These are phyloP conservation scores for Caiman crocodilus DNA, from an alignment of 2,797 vertebrate genomes.

Conservation along the genomic window DNA sequence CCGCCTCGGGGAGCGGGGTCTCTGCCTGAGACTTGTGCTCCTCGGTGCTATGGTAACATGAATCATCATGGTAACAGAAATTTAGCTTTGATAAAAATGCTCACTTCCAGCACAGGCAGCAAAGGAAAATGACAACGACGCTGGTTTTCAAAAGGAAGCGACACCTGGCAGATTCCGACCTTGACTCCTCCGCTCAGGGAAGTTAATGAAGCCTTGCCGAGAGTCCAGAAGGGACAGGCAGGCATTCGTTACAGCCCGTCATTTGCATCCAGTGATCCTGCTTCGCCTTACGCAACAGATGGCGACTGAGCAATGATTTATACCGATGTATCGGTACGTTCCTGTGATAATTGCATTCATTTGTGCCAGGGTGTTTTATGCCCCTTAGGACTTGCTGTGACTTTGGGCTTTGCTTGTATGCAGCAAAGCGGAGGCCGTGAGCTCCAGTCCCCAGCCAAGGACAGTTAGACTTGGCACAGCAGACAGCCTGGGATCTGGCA, in stretches of 20 bases:
- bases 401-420: neutral
- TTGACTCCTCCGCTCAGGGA: fast-evolving
- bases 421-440: neutral
- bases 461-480: neutral
- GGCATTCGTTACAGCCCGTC: neutral
- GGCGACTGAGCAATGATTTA: neutral
- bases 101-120: fast-evolving
- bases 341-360: neutral
- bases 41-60: neutral
- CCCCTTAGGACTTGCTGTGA: neutral
- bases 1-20: fast-evolving
- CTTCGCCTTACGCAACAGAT: neutral
- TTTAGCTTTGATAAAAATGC: neutral
- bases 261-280: neutral
- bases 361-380: fast-evolving
- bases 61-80: neutral
- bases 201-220: neutral
- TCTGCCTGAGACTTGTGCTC: neutral
- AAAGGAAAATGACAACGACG: neutral
- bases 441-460: neutral
- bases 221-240: neutral
- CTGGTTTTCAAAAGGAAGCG: neutral
- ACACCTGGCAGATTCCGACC: fast-evolving
- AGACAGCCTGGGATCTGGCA: neutral
- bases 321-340: neutral